phyloP scores from a whole-genome alignment of 1,140 invertebrate genomes.

The Ericerus pela region DNA sequence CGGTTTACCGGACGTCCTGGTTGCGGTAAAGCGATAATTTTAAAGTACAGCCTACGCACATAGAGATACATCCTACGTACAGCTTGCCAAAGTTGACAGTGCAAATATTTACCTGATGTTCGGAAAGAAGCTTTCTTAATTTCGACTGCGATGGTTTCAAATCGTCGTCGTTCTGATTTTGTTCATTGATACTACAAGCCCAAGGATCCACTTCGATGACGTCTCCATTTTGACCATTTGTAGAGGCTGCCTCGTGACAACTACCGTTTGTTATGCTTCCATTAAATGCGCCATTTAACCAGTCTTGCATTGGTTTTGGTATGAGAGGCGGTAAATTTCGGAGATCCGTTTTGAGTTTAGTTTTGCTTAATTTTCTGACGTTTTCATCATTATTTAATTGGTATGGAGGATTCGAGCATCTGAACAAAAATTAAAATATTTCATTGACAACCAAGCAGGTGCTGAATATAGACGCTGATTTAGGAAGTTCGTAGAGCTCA shows the following conservation, averaged over 20 bases:
- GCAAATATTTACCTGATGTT: neutral
- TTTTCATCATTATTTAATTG: neutral
- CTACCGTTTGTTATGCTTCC: neutral
- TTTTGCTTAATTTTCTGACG: neutral
- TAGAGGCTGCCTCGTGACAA: neutral
- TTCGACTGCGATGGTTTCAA: slow-evolving; percentile 2
- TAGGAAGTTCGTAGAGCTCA: too few relatives aligned
- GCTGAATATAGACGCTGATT: too few relatives aligned
- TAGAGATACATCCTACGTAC: too few relatives aligned
- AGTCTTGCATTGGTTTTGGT: slow-evolving; percentile 6
- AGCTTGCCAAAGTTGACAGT: too few relatives aligned
- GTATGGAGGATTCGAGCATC: neutral
- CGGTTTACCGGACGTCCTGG: too few relatives aligned
- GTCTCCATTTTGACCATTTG: neutral
- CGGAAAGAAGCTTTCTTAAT: neutral
- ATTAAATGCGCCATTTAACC: neutral
- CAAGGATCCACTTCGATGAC: slow-evolving; percentile 7
- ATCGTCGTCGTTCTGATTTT: neutral
- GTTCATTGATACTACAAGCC: slow-evolving; percentile 4
- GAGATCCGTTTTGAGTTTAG: slow-evolving; percentile 2
- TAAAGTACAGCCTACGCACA: too few relatives aligned
- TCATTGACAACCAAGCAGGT: too few relatives aligned
- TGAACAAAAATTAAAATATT: too few relatives aligned
- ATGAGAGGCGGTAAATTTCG: slow-evolving; percentile 1
- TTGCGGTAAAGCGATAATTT: too few relatives aligned